Conservation (phyloP, 1,140 invertebrate species). For the Lordiphosa stackelbergi region DNA sequence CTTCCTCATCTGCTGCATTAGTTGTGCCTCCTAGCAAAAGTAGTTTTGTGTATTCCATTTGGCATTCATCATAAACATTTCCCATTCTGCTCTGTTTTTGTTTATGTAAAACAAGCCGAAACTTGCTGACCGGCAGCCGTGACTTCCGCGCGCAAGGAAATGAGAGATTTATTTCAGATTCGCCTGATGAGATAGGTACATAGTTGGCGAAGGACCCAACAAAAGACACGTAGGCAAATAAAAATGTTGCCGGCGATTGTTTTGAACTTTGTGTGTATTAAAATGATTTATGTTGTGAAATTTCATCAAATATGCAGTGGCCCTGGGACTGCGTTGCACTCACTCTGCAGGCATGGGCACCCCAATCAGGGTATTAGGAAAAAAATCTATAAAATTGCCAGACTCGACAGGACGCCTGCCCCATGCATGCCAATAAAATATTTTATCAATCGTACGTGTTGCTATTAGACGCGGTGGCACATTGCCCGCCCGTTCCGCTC, state of each 20-base stretch:
- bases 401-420: slow-evolving; percentile 38
- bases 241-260: slow-evolving; percentile 53
- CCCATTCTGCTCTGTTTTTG: slow-evolving; percentile 8
- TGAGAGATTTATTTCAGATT: slow-evolving; percentile 71
- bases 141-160: slow-evolving; percentile 64
- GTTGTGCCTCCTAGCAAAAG: background rate
- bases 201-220: slow-evolving; percentile 4
- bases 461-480: slow-evolving; percentile 57
- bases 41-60: slow-evolving; percentile 17
- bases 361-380: slow-evolving; percentile 40
- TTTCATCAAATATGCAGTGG: slow-evolving; percentile 53
- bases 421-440: slow-evolving; percentile 72
- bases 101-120: slow-evolving; percentile 8
- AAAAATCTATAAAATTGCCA: slow-evolving; percentile 68
- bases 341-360: background rate
- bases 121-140: slow-evolving; percentile 49
- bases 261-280: slow-evolving; percentile 48
- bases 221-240: slow-evolving; percentile 69
- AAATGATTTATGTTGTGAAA: slow-evolving; percentile 62
- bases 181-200: slow-evolving; percentile 60
- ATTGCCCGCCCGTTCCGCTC: background rate
- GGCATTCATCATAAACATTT: slow-evolving; percentile 37
- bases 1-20: no score
- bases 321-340: background rate
- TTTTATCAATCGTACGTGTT: slow-evolving; percentile 73